These are phyloP conservation scores for Zygothrica quintamaculata DNA, from an alignment of 2,888 invertebrate species.

Conservation along the genomic window DNA sequence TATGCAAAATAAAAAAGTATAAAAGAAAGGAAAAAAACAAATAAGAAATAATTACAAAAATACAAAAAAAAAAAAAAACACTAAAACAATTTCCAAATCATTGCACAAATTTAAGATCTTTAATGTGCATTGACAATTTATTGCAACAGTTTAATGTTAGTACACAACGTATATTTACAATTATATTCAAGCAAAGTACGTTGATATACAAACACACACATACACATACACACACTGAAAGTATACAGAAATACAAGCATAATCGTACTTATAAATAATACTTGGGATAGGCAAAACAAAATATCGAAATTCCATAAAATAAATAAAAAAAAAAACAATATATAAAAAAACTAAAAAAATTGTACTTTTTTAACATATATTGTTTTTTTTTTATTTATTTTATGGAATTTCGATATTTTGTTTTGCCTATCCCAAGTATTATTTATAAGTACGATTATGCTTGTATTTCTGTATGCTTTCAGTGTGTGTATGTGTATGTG, in stretches of 20 bases:
- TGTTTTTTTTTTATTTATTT: constrained; percentile 53
- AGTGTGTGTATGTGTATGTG: constrained; percentile 9
- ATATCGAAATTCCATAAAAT: constrained; percentile 59
- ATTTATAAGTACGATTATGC: constrained; percentile 57
- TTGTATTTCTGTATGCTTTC: constrained; percentile 48
- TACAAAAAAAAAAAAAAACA: no score
- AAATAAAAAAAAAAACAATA: constrained; percentile 49
- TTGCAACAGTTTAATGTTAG: constrained; percentile 24
- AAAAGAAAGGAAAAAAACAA: no score
- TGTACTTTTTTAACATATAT: background rate
- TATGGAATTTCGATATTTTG: constrained; percentile 56
- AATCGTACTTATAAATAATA: constrained; percentile 56
- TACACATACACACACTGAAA: constrained; percentile 19
- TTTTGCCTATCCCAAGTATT: constrained; percentile 49
- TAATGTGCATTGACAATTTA: constrained; percentile 36
- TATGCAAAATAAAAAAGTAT: no score
- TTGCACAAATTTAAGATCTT: constrained; percentile 21
- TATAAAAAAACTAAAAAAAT: constrained; percentile 11
- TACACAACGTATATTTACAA: constrained; percentile 5
- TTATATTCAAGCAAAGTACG: constrained; percentile 11
- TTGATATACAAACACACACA: constrained; percentile 7
- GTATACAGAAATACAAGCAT: constrained; percentile 53
- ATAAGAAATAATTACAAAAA: no score
- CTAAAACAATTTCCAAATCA: constrained; percentile 14
- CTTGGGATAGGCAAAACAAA: constrained; percentile 45